Conservation (phyloP, 2,797 vertebrate species). For the Sternotherus odoratus region DNA sequence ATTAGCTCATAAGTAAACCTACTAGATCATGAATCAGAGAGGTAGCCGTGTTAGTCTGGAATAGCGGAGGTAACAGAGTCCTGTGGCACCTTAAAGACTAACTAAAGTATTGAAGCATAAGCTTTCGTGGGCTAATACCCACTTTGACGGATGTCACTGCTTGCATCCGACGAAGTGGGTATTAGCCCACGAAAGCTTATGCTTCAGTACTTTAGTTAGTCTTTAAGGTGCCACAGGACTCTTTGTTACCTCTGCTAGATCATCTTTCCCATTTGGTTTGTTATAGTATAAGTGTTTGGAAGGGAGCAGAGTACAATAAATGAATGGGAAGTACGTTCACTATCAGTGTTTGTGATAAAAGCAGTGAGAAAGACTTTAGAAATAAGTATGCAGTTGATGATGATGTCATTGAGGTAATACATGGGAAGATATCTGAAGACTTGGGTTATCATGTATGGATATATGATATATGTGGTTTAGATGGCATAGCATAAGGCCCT, state of each 20-base stretch:
- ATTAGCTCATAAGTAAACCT: conserved; percentile 22
- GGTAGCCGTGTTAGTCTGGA: too few species aligned
- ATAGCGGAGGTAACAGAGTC: too few species aligned
- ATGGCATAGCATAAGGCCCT: background rate
- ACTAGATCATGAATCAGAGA: conserved; percentile 14
- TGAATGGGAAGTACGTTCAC: background rate
- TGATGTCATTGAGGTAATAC: conserved; percentile 20
- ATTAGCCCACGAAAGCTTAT: too few species aligned
- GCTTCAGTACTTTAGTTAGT: too few species aligned
- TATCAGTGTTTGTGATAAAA: background rate
- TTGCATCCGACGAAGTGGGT: too few species aligned
- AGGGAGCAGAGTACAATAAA: background rate
- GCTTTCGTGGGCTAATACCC: too few species aligned
- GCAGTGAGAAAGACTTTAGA: background rate
- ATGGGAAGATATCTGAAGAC: conserved; percentile 44
- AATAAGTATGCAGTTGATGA: background rate
- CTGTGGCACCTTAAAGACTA: too few species aligned
- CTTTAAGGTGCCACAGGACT: too few species aligned
- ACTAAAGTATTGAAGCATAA: too few species aligned
- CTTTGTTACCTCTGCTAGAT: too few species aligned
- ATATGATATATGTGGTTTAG: background rate
- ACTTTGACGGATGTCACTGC: too few species aligned
- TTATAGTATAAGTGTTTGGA: background rate
- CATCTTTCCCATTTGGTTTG: conserved; percentile 5
- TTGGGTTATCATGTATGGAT: background rate